Conservation (phyloP, 2,888 invertebrate species). For the Empis livida region DNA sequence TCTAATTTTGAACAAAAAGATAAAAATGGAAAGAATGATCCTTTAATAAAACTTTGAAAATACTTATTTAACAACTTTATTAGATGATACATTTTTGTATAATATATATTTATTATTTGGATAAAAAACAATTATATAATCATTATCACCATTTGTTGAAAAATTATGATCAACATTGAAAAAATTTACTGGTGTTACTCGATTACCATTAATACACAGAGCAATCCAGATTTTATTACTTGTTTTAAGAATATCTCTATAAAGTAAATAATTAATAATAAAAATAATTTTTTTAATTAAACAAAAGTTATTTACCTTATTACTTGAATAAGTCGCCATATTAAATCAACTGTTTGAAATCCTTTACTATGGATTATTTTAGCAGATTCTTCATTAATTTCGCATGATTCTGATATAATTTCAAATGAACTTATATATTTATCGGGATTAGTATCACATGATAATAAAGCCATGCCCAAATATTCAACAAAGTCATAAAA, state of each 20-base stretch:
- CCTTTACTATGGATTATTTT: slow-evolving; percentile 33
- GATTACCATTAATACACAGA: slow-evolving; percentile 43
- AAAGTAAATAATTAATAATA: slow-evolving; percentile 7
- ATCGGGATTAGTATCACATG: slow-evolving; percentile 28
- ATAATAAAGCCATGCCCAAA: slow-evolving; percentile 40
- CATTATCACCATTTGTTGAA: slow-evolving; percentile 34
- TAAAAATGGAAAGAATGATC: too few relatives aligned
- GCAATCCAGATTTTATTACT: slow-evolving; percentile 36
- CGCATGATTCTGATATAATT: too few relatives aligned
- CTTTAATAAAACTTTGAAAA: too few relatives aligned
- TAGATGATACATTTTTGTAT: slow-evolving; percentile 11
- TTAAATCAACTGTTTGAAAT: slow-evolving; percentile 35
- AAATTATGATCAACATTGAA: slow-evolving; percentile 37
- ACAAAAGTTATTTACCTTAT: slow-evolving; percentile 22
- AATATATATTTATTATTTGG: slow-evolving; percentile 13
- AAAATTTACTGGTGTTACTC: slow-evolving; percentile 41
- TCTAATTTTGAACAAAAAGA: too few relatives aligned
- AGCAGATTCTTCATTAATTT: neutral
- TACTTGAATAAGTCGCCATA: slow-evolving; percentile 28
- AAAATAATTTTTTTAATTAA: slow-evolving; percentile 7
- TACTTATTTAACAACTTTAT: slow-evolving; percentile 6
- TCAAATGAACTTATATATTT: slow-evolving; percentile 23
- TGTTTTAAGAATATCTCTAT: slow-evolving; percentile 20
- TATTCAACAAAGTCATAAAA: slow-evolving; percentile 39
- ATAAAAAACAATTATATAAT: slow-evolving; percentile 36